phyloP scores from a whole-genome alignment of 2,113 vertebrate genomes.

The Rhabdornis inornatus region DNA sequence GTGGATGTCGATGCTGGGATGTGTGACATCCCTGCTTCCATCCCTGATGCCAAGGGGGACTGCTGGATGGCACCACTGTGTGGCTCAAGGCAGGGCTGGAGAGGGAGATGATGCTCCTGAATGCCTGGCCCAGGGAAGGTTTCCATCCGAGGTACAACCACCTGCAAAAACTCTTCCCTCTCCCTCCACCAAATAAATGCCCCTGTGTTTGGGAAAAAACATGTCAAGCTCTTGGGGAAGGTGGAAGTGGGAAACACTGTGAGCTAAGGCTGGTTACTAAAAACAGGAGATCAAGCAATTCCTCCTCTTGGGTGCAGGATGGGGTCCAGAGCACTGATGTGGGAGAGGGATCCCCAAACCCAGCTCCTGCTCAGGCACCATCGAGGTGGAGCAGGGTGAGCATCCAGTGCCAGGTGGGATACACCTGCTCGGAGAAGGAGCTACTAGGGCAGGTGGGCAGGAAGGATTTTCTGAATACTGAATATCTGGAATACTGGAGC shows the following conservation, averaged over 20 bases:
- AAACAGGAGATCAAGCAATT: neutral
- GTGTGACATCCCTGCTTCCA: neutral
- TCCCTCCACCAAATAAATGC: neutral
- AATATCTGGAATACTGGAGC: neutral
- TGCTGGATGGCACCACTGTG: neutral
- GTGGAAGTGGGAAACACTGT: neutral
- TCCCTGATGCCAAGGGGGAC: neutral
- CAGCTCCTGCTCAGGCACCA: neutral
- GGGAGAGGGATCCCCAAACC: neutral
- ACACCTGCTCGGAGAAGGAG: neutral
- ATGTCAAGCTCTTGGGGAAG: neutral
- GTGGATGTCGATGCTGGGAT: neutral
- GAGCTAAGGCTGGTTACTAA: neutral
- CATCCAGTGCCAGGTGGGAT: neutral
- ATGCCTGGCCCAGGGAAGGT: neutral
- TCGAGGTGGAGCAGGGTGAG: fast-evolving
- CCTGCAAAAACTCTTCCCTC: neutral
- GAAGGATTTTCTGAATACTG: neutral
- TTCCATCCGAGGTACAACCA: neutral
- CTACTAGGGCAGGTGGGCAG: neutral
- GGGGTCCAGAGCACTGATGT: neutral
- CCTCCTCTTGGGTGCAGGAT: neutral
- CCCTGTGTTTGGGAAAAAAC: neutral
- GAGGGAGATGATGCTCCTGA: neutral
- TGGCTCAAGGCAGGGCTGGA: neutral